Evolutionary conservation across 1,140 invertebrate species (phyloP), one percentile per base, ranked within the genome.

Genomic region (Battus philenor): DNA sequence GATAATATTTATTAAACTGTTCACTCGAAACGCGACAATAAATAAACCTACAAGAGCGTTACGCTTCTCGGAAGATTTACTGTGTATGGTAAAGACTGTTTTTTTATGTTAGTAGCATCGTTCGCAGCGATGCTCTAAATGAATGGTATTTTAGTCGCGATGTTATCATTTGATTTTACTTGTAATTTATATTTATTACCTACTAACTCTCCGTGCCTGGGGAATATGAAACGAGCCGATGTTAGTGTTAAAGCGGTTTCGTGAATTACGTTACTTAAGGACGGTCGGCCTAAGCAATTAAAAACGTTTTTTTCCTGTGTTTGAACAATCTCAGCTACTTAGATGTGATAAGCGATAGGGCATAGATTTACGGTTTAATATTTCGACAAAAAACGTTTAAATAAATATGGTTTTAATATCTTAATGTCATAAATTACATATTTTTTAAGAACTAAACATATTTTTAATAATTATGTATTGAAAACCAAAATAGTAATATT

Each of bases 1-100:
- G 78, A 84, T 84, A 82, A 79, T 82, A 80, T 84, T 82, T 84
- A 82, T 84, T 84, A 84, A 84, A 84, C 68, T 58, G 67, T 75
- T 82, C 69, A 68, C 68, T 77, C 47, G 62, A 68, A 71, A 66
- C 63, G 66, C 64, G 63, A 64, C 66, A 58, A 82, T 84, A 84
- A 84, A 84, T 80, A 82, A 77, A 52, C 64, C 54, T 60, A 58
- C 68, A 68, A 70, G 62, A 69, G 69, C 67, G 75, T 76, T 81
- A 80, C 55, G 59, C 62, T 76, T 77, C 76, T 70, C 68, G 64
- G 59, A 65, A 81, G 78, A 84, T 79, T 81, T 82, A 85, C 67
- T 68, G 59, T 71, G 67, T 69, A 80, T 68, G 65, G 68, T 71
- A 71, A 66, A 62, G 68, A 68, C 60, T 59, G 43, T 62, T 66